Percentiles rank a stretch among this genome's conserved stretches.
These are phyloP conservation scores for Camponotus pennsylvanicus DNA, from an alignment of 1,140 invertebrate species.

Conservation along the genomic window DNA sequence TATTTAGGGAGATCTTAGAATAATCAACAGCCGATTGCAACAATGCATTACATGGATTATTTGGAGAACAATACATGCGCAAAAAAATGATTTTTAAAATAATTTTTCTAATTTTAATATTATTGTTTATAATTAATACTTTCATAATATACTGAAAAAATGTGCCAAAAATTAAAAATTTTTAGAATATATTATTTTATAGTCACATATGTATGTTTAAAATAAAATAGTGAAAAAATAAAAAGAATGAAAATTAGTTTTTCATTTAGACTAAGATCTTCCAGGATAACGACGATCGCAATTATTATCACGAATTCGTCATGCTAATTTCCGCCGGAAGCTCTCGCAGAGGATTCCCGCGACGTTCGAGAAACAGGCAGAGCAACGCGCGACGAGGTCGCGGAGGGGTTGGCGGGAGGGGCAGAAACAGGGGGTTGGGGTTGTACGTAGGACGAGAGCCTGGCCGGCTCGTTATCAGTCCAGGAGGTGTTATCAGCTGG, in stretches of 20 bases:
- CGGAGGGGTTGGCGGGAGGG: conserved; percentile 26
- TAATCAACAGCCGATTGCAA: background rate
- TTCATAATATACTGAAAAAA: background rate
- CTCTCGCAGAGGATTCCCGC: conserved; percentile 66
- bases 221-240: too few species aligned
- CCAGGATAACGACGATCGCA: conserved; percentile 14
- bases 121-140: background rate
- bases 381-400: conserved; percentile 60
- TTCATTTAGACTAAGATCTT: background rate
- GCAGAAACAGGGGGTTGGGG: conserved; percentile 16
- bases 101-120: background rate
- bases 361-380: conserved; percentile 69
- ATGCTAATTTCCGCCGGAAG: conserved; percentile 56
- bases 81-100: background rate
- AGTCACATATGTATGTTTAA: too few species aligned
- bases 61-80: too few species aligned
- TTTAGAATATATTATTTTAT: too few species aligned
- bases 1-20: background rate
- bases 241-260: background rate
- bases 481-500: conserved; percentile 84
- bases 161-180: too few species aligned
- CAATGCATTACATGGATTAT: background rate
- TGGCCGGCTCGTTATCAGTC: conserved; percentile 84
- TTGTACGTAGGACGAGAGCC: conserved; percentile 78
- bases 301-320: conserved; percentile 51